Conservation (phyloP, 2,888 invertebrate species). For the Poecilus cupreus region DNA sequence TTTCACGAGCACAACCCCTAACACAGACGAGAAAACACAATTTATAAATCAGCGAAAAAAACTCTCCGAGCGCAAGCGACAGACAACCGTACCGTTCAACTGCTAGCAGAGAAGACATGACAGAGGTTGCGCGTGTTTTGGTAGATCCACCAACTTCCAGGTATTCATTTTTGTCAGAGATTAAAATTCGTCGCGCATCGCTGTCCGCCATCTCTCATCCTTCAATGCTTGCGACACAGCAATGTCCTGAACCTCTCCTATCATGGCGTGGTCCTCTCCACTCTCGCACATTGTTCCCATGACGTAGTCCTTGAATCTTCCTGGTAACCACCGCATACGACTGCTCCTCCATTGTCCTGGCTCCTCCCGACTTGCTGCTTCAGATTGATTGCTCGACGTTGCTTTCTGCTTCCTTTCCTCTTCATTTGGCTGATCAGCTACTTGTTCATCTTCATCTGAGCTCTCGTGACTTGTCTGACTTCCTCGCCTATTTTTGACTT, state of each 20-base stretch:
- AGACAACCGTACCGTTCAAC: too few species aligned
- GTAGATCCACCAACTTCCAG: constrained; percentile 61
- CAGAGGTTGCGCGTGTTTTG: constrained; percentile 57
- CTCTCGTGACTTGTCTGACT: too few species aligned
- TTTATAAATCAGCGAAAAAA: too few species aligned
- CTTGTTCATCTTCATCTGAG: background rate
- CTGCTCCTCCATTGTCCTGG: constrained; percentile 21
- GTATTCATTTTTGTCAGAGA: constrained; percentile 62
- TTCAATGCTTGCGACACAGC: constrained; percentile 61
- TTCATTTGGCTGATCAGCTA: too few species aligned
- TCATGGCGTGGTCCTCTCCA: constrained; percentile 58
- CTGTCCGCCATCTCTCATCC: constrained; percentile 63
- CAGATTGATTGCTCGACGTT: background rate
- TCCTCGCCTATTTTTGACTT: too few species aligned
- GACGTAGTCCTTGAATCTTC: background rate
- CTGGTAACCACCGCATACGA: constrained; percentile 58
- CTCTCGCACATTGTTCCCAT: background rate
- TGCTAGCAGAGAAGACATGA: too few species aligned
- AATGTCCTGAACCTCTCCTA: constrained; percentile 62
- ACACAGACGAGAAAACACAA: too few species aligned
- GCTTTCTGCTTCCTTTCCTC: background rate
- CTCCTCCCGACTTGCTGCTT: background rate
- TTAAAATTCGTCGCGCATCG: constrained; percentile 63
- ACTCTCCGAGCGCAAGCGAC: too few species aligned
- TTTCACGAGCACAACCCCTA: too few species aligned